A percentile compares a stretch with the other conserved stretches of the same genome.
Conservation (phyloP, 1,140 invertebrate genomes). For the Leptopilina clavipes region DNA sequence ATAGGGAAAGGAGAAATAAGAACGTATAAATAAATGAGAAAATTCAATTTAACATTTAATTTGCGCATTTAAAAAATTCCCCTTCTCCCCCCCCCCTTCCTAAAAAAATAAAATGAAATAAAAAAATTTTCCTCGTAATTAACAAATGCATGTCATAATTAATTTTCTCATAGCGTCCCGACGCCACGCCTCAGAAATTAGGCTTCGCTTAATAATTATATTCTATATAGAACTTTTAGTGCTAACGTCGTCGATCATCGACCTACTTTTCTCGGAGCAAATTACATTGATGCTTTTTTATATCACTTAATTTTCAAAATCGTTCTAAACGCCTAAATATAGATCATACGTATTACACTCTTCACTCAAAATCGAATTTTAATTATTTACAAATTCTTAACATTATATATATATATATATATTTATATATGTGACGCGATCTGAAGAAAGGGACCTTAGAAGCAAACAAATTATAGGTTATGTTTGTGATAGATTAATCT, state of each 20-base stretch:
- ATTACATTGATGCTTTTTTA: conserved; percentile 44
- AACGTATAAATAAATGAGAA: neutral
- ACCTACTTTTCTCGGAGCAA: conserved; percentile 46
- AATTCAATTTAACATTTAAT: neutral
- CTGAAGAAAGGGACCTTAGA: no score
- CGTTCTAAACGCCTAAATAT: conserved; percentile 35
- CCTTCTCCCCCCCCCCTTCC: no score
- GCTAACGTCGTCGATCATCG: conserved; percentile 25
- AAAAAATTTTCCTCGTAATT: neutral
- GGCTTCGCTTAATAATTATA: conserved; percentile 19
- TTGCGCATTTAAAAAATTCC: neutral
- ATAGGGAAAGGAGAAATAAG: neutral
- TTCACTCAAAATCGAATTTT: conserved; percentile 35
- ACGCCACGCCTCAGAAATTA: conserved; percentile 20
- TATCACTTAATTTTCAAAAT: conserved; percentile 41
- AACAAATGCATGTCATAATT: conserved; percentile 18
- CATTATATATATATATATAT: conserved; percentile 35
- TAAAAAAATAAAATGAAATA: no score
- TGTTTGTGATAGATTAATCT: no score
- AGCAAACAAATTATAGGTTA: no score
- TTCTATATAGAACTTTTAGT: conserved; percentile 22
- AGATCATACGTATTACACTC: conserved; percentile 42
- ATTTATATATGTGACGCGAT: conserved; percentile 16
- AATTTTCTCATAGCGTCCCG: conserved; percentile 17
- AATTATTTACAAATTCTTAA: conserved; percentile 22